A percentile compares a stretch with the other conserved stretches of the same genome.
These are phyloP conservation scores for Damaliscus lunatus DNA, from an alignment of 2,113 vertebrate species.

Conservation along the genomic window DNA sequence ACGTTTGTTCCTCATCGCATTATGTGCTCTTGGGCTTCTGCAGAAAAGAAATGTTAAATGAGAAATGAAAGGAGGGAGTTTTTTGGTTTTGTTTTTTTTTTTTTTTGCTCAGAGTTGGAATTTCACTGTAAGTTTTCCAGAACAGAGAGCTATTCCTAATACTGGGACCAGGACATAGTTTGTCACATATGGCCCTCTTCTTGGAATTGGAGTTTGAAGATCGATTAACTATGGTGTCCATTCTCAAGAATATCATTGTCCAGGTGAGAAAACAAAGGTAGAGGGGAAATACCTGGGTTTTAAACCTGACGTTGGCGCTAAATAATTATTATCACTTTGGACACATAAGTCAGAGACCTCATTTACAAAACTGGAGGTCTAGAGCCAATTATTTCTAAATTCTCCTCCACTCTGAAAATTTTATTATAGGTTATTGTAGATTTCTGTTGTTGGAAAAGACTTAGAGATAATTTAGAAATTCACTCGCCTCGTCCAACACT, in stretches of 20 bases:
- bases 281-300: not conserved
- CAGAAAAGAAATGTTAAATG: slow-evolving; percentile 37
- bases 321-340: not conserved
- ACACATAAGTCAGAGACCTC: not conserved
- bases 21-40: slow-evolving; percentile 29
- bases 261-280: not conserved
- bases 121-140: slow-evolving; percentile 11
- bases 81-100: not conserved
- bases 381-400: not conserved
- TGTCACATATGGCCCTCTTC: not conserved
- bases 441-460: not conserved
- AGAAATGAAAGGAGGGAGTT: slow-evolving; percentile 33
- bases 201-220: not conserved
- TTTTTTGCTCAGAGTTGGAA: not conserved
- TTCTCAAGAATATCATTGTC: not conserved
- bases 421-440: not conserved
- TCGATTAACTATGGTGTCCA: fast-evolving
- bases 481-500: not conserved
- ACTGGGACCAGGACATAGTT: too few relatives aligned
- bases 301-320: not conserved
- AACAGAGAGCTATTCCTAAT: not conserved
- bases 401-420: not conserved
- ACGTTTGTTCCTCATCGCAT: slow-evolving; percentile 21
- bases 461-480: not conserved
- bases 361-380: not conserved